Base-by-base conservation (phyloP, 1,140 invertebrate species). In the Chymomyza costata region DNA sequence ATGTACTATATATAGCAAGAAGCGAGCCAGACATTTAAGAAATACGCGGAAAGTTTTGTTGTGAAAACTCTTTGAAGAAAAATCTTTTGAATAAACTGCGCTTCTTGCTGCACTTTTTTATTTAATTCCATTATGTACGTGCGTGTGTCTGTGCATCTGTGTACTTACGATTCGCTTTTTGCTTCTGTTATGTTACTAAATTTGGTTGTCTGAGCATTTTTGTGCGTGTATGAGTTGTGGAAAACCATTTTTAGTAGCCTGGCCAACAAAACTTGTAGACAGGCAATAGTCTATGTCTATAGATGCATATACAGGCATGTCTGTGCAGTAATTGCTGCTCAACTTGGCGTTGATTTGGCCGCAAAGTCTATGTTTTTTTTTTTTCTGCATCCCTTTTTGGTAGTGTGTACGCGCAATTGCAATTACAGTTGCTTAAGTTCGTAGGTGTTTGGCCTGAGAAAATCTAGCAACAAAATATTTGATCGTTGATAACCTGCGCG, bases 121-220 rank as follows among this genome's bases (percentile, higher is more conserved):
- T 76, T 78, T 76, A 71, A 78, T 76, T 76, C 78, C 56, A 69
- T 76, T 74, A 68, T 69, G 69, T n/a, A n/a, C n/a, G n/a, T n/a
- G n/a, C n/a, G n/a, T n/a, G n/a, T n/a, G n/a, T n/a, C n/a, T n/a
- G n/a, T n/a, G n/a, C n/a, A n/a, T n/a, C 56, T 56, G 49, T 48
- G 56, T 51, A 62, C 53, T 65, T 58, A 51, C 38, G 51, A 19
- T 28, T 32, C 25, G 39, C 2, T 48, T 52, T 41, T 53, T 37
- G 30, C 38, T 43, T 60, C 67, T 48, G 54, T 57, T 54, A 46
- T 74, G 71, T 67, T 78, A 80, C 71, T 78, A 78, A 78, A 78
- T 78, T 78, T 78, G 71, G 71, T 78, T 78, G 71, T 78, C 71
- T 78, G 67, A 62, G 73, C 67, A 80, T 80, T 78, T 80, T 54